Percentiles rank a stretch among this genome's conserved stretches.
Evolutionary conservation across 2,888 invertebrate genomes (phyloP).

Genomic region (Plebejus argus): DNA sequence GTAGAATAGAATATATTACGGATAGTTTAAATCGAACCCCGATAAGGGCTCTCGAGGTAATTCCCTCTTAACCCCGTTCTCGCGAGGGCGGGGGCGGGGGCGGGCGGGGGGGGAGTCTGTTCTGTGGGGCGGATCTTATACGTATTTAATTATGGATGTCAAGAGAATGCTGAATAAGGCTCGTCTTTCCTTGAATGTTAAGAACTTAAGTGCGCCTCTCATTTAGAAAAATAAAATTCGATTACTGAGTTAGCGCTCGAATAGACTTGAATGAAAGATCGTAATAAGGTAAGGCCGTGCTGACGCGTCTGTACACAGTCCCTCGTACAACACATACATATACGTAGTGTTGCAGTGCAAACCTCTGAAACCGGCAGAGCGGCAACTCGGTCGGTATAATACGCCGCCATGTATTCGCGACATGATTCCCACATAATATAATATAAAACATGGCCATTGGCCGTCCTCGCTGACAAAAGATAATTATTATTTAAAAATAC

Average conservation of each 20-base stretch:
- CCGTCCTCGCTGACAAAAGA: background rate
- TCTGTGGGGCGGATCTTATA: background rate
- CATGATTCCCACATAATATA: background rate
- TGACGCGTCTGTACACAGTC: background rate
- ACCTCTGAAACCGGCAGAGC: background rate
- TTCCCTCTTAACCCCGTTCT: constrained; percentile 28
- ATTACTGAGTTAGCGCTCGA: background rate
- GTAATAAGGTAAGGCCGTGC: background rate
- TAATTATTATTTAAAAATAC: too few species aligned
- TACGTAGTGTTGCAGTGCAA: background rate
- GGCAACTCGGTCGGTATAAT: background rate
- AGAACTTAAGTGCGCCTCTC: background rate
- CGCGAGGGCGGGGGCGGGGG: background rate
- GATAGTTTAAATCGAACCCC: constrained; percentile 28
- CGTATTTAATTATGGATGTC: constrained; percentile 4
- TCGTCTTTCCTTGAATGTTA: background rate
- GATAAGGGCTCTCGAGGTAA: constrained; percentile 22
- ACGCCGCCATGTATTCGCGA: background rate
- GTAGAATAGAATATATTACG: constrained; percentile 21
- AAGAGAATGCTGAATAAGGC: constrained; percentile 4
- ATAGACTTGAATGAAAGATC: background rate
- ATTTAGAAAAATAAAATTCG: background rate
- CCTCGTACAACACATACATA: too few species aligned
- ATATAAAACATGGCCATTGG: background rate
- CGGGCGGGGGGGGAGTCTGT: background rate